phyloP scores from a whole-genome alignment of 2,888 invertebrate genomes.

The Acanthosepion pharaonis region DNA sequence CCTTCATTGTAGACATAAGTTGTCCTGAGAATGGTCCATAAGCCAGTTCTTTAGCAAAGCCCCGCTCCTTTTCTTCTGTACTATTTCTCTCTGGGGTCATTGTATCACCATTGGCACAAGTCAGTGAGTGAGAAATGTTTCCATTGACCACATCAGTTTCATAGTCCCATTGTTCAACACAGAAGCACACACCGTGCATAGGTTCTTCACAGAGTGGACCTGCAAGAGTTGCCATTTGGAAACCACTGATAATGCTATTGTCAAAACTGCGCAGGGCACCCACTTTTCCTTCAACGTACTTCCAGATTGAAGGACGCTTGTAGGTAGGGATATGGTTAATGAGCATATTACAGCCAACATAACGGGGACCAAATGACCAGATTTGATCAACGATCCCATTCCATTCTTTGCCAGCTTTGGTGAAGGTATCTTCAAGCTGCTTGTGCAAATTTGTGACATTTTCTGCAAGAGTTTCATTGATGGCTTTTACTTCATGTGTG shows the following conservation, averaged over 20 bases:
- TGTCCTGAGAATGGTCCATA: conserved; percentile 81
- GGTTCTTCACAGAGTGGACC: conserved; percentile 98
- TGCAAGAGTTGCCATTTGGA: conserved; percentile 83
- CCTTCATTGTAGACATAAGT: conserved; percentile 91
- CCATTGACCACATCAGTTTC: background rate
- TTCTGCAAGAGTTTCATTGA: conserved; percentile 60
- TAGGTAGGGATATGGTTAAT: conserved; percentile 86
- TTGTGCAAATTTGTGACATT: conserved; percentile 75
- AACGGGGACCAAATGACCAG: conserved; percentile 93
- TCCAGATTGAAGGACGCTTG: conserved; percentile 77
- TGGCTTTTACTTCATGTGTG: conserved; percentile 48
- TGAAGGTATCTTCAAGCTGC: conserved; percentile 80
- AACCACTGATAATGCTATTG: conserved; percentile 76
- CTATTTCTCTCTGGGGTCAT: background rate
- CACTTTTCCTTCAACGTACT: conserved; percentile 45
- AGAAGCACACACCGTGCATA: conserved; percentile 91
- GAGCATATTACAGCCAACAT: conserved; percentile 91
- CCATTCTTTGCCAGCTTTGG: conserved; percentile 78
- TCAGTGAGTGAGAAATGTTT: background rate
- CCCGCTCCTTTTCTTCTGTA: background rate
- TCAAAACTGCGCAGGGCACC: conserved; percentile 76
- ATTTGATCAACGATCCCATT: conserved; percentile 77
- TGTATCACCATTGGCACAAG: background rate
- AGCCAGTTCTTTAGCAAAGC: conserved; percentile 39
- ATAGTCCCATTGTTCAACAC: conserved; percentile 86